A percentile compares a stretch with the other conserved stretches of the same genome.
Conservation (phyloP, 2,113 vertebrate species). For the Leptobrachium leishanense region DNA sequence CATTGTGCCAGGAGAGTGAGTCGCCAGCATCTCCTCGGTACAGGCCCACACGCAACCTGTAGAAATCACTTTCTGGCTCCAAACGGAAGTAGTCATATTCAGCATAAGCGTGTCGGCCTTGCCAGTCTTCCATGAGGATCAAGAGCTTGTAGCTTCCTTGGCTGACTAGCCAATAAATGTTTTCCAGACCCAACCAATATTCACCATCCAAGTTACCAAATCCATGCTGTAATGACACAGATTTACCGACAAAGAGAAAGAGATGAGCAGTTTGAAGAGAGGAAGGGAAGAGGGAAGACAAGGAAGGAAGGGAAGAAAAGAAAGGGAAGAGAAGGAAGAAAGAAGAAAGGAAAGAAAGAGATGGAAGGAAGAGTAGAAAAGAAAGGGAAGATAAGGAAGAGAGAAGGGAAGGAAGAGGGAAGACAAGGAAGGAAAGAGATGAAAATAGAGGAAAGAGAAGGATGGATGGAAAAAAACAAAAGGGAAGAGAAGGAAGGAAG, state of each 20-base stretch:
- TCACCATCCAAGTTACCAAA: constrained; percentile 86
- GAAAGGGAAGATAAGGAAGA: background rate
- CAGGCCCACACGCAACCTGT: constrained; percentile 80
- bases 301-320: background rate
- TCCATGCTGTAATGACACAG: constrained; percentile 68
- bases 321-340: background rate
- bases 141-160: constrained; percentile 76
- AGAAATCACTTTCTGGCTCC: constrained; percentile 83
- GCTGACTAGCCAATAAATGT: constrained; percentile 77
- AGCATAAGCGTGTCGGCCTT: constrained; percentile 74
- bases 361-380: background rate
- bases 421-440: too few relatives aligned
- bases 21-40: constrained; percentile 84
- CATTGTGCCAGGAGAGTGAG: constrained; percentile 88
- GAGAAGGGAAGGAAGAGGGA: too few relatives aligned
- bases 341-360: background rate
- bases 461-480: too few relatives aligned
- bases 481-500: too few relatives aligned
- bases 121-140: constrained; percentile 85
- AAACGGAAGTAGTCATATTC: constrained; percentile 80
- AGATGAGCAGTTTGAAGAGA: background rate
- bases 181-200: constrained; percentile 87
- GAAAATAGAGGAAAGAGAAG: too few relatives aligned
- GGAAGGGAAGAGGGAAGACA: background rate
- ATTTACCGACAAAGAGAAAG: background rate